A percentile compares a stretch with the other conserved stretches of the same genome.
Evolutionary conservation across 92 coral and sea anemone species (phyloP).

Genomic region (Porites divaricata): DNA sequence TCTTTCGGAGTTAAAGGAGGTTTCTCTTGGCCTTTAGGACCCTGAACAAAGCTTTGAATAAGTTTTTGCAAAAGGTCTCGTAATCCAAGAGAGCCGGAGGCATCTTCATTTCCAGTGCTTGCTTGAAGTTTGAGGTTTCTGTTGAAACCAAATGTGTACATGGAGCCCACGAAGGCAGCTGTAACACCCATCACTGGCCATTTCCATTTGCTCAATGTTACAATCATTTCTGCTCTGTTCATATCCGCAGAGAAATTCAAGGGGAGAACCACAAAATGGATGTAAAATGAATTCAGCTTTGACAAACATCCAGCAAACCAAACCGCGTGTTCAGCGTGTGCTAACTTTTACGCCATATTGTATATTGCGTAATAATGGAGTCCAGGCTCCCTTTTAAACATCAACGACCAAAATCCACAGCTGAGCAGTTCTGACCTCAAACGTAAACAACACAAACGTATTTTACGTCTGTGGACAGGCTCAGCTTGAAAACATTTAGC

Average conservation of each 20-base stretch:
- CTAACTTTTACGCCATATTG: background rate
- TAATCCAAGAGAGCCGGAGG: slow-evolving; percentile 68
- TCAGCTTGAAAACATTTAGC: too few species aligned
- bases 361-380: too few species aligned
- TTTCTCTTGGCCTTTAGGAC: slow-evolving; percentile 71
- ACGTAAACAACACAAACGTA: too few species aligned
- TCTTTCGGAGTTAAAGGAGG: slow-evolving; percentile 87
- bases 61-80: slow-evolving; percentile 86
- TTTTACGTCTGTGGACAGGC: too few species aligned
- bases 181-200: slow-evolving; percentile 92
- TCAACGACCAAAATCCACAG: too few species aligned
- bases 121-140: slow-evolving; percentile 55
- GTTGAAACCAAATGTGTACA: slow-evolving; percentile 83
- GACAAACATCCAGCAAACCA: background rate
- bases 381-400: too few species aligned
- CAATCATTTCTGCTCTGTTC: slow-evolving; percentile 84
- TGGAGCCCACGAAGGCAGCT: slow-evolving; percentile 89
- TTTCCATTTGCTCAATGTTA: slow-evolving; percentile 83
- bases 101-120: slow-evolving; percentile 64
- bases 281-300: background rate
- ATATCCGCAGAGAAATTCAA: slow-evolving; percentile 33
- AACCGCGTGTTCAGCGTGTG: background rate
- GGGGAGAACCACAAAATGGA: background rate
- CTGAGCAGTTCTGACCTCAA: too few species aligned
- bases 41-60: slow-evolving; percentile 83